Evolutionary conservation across 1,140 invertebrate species (phyloP), one percentile per base, ranked within the genome.

Genomic region (Epicauta chinensis): DNA sequence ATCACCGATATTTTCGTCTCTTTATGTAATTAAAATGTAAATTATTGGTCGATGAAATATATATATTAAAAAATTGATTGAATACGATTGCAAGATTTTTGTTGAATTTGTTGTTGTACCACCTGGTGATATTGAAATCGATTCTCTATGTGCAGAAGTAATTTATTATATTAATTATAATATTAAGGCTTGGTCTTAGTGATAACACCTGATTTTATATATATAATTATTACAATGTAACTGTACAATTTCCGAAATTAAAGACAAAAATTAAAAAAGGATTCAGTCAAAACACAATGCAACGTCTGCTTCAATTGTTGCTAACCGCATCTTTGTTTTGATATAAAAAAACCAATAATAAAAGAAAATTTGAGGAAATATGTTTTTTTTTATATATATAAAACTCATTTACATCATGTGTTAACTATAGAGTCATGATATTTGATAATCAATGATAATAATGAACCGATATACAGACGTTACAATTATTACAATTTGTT

Each of bases 111-210:
- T n/a, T n/a, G n/a, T n/a, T n/a, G n/a, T n/a, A n/a, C n/a, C n/a
- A n/a, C n/a, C n/a, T n/a, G n/a, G n/a, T n/a, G n/a, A n/a, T n/a
- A n/a, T n/a, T n/a, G n/a, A n/a, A n/a, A 40, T 38, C 44, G 51
- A 23, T 5, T 23, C 23, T 23, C 55, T 65, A 60, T 66, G 64
- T 66, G 64, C 62, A 66, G 64, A 66, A 66, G 61, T 66, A 64
- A 61, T 65, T 65, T 66, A 66, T 66, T 61, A 66, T 66, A 63
- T 64, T 59, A 61, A 63, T 64, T 59, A 61, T 62, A 62, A 63
- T 66, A 64, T 61, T 66, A 66, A 66, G 64, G 64, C 64, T 66
- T 66, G 64, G 64, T 66, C 64, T 66, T 66, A 66, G 61, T 64
- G 58, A 47, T 62, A 66, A 66, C 64, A 66, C 64, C 60, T 66